phyloP scores from a whole-genome alignment of 2,888 invertebrate genomes.

The Drosophila subsilvestris region DNA sequence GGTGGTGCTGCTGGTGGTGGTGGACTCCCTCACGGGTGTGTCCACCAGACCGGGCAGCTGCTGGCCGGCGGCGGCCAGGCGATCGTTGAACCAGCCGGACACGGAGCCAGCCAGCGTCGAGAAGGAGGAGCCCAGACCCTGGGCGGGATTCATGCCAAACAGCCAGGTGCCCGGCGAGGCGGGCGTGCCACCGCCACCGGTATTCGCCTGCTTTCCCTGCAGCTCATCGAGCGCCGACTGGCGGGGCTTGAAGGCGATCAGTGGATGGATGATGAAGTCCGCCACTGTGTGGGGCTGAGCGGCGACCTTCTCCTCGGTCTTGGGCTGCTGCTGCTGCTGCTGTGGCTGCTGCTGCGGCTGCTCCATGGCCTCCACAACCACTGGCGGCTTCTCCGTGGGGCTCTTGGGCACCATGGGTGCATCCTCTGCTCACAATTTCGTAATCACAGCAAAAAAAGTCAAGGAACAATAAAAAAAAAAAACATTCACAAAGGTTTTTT shows the following conservation, averaged over 20 bases:
- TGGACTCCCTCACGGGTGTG: constrained; percentile 67
- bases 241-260: constrained; percentile 80
- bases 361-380: constrained; percentile 7
- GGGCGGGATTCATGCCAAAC: constrained; percentile 79
- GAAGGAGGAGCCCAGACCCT: constrained; percentile 73
- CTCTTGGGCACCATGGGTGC: constrained; percentile 48
- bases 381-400: constrained; percentile 65
- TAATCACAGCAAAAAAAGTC: constrained; percentile 25
- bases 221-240: constrained; percentile 53
- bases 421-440: constrained; percentile 46
- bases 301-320: constrained; percentile 29
- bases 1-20: constrained; percentile 37
- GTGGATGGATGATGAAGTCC: constrained; percentile 79
- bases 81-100: constrained; percentile 81
- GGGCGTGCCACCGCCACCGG: constrained; percentile 1
- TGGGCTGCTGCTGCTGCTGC: not conserved
- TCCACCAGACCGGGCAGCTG: constrained; percentile 73
- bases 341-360: not conserved
- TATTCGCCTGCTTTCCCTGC: constrained; percentile 64
- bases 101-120: constrained; percentile 79
- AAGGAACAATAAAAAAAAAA: constrained; percentile 10
- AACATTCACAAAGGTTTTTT: constrained; percentile 5
- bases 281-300: constrained; percentile 77
- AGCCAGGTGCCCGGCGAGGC: constrained; percentile 56
- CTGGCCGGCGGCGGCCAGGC: constrained; percentile 68